Evolutionary conservation across 2,888 invertebrate species (phyloP).

Genomic region (Disparrhopalites patrizii): DNA sequence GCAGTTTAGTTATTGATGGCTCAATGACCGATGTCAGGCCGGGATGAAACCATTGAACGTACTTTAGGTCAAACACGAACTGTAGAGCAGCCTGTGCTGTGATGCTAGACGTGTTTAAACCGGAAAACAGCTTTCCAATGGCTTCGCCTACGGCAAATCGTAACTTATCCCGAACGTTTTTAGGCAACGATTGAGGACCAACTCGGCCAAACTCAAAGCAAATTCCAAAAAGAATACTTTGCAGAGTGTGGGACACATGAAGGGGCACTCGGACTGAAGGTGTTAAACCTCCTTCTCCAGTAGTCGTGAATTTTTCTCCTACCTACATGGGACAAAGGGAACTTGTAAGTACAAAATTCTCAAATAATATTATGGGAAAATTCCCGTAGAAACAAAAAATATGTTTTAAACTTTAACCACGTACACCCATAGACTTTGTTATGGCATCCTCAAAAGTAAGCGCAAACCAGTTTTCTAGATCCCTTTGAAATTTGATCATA

Average conservation of each 20-base stretch:
- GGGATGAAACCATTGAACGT: neutral
- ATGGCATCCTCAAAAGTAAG: conserved; percentile 12
- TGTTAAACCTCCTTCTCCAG: conserved; percentile 37
- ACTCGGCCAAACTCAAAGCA: conserved; percentile 5
- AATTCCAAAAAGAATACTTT: conserved; percentile 15
- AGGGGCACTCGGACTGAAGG: conserved; percentile 45
- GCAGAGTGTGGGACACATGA: conserved; percentile 41
- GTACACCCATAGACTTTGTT: conserved; percentile 37
- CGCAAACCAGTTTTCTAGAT: conserved; percentile 23
- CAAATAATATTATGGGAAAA: neutral
- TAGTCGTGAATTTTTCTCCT: conserved; percentile 38
- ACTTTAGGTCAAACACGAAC: neutral
- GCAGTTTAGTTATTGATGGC: conserved; percentile 31
- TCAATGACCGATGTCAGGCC: neutral
- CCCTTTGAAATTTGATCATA: conserved; percentile 26
- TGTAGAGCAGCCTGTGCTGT: neutral
- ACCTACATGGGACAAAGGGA: conserved; percentile 17
- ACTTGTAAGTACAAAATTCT: neutral
- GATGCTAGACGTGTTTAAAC: neutral
- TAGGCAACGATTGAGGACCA: neutral
- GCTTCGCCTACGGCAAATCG: neutral
- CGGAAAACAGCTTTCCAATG: neutral
- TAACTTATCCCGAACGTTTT: neutral
- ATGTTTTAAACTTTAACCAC: neutral
- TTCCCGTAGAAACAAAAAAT: neutral